Evolutionary conservation across 2,888 invertebrate genomes (phyloP), one percentile per base, ranked within the genome.

Genomic region (Eupithecia insigniata): DNA sequence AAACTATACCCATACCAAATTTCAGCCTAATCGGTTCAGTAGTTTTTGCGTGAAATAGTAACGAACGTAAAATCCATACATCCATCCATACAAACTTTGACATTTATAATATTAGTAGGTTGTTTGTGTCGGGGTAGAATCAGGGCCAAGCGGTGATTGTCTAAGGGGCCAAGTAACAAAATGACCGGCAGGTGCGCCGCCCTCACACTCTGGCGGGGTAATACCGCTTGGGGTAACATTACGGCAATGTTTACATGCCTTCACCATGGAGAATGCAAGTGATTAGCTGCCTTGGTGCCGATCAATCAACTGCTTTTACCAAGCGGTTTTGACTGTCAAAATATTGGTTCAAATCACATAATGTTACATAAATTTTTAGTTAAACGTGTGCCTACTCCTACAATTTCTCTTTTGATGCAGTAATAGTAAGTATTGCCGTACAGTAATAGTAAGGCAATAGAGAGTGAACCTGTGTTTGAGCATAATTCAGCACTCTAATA

Each of bases 231-330:
- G 30, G 80, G 82, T 79, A 80, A 77, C 77, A 79, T 76, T 36
- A 70, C 70, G 64, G 69, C 76, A 82, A 73, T 92, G 92, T 92
- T 92, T 90, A 90, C 90, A 85, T 89, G 87, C 86, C 82, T 89
- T 92, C 92, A 90, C 93, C 93, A 92, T 93, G 93, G 92, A 86
- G 92, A 92, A 82, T 86, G 87, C 86, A 80, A 73, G 75, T 78
- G 74, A 79, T 78, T 77, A 64, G 61, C 73, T 67, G 18, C 61
- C 32, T 18, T 28, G 28, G 16, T 28, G 65, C 67, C 82, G 82
- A 86, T 83, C 84, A 87, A 87, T 87, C 86, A 85, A 79, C 76
- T 74, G 65, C 46, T 51, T 51, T 51, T 51, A 51, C n/a, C 22
- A 10, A 51, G n/a, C 46, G 22, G 16, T 43, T 69, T 69, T 16